A percentile compares a stretch with the other conserved stretches of the same genome.
Conservation (phyloP, 2,797 vertebrate species). For the Prunella strophiata region DNA sequence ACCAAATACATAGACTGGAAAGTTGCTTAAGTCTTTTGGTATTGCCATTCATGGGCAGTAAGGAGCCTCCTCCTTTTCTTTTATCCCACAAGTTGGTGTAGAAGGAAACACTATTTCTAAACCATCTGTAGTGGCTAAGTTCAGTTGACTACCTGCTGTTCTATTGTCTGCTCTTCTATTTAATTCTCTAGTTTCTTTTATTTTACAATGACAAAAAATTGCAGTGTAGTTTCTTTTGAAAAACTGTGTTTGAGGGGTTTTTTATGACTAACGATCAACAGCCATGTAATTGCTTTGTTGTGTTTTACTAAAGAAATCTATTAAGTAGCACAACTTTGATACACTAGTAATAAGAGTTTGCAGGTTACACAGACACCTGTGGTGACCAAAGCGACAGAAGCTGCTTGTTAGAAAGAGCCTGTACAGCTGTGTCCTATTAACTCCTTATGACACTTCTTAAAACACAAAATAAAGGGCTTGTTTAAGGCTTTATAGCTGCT, state of each 20-base stretch:
- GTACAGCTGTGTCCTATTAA: slow-evolving; percentile 85
- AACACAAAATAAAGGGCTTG: slow-evolving; percentile 79
- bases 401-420: slow-evolving; percentile 79
- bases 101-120: slow-evolving; percentile 85
- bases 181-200: slow-evolving; percentile 83
- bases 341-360: slow-evolving; percentile 86
- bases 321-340: slow-evolving; percentile 87
- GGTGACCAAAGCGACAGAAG: slow-evolving; percentile 84
- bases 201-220: slow-evolving; percentile 87
- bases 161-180: slow-evolving; percentile 80
- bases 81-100: slow-evolving; percentile 78
- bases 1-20: slow-evolving; percentile 72
- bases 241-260: slow-evolving; percentile 79
- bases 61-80: slow-evolving; percentile 81
- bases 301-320: slow-evolving; percentile 85
- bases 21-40: slow-evolving; percentile 79
- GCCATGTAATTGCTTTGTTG: slow-evolving; percentile 86
- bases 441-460: slow-evolving; percentile 81
- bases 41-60: slow-evolving; percentile 77
- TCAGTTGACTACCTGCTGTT: slow-evolving; percentile 82
- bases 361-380: slow-evolving; percentile 84
- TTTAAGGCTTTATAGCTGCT: slow-evolving; percentile 75
- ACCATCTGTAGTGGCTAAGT: slow-evolving; percentile 85
- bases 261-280: slow-evolving; percentile 81
- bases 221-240: slow-evolving; percentile 85